Conservation (phyloP, 2,113 vertebrate species). For the Urocynchramus pylzowi region DNA sequence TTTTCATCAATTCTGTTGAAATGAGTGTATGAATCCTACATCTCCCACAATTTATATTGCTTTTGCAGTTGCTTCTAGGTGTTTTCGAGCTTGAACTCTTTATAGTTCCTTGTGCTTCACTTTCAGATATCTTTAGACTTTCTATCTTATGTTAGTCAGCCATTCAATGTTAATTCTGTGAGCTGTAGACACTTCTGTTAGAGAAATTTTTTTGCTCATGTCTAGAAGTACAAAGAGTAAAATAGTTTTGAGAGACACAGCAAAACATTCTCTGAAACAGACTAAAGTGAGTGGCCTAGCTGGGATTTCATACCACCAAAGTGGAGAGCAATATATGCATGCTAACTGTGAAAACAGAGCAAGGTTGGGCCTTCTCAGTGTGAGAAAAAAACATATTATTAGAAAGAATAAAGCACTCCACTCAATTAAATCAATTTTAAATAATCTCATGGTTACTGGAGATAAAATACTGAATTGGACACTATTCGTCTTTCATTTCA, state of each 20-base stretch:
- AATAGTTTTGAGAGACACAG: neutral
- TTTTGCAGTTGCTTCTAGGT: neutral
- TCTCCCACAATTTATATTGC: neutral
- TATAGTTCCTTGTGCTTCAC: neutral
- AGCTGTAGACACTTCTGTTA: neutral
- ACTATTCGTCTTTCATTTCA: neutral
- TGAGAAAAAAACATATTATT: neutral
- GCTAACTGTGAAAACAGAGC: neutral
- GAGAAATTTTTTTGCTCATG: neutral
- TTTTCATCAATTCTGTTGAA: neutral
- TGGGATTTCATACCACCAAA: neutral
- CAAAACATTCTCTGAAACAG: neutral
- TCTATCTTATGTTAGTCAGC: neutral
- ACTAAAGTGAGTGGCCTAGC: neutral
- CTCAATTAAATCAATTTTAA: neutral
- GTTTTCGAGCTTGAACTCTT: neutral
- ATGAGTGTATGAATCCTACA: neutral
- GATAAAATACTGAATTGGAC: neutral
- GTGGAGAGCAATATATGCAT: neutral
- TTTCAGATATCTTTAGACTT: neutral
- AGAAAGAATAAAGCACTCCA: neutral
- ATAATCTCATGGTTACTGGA: neutral
- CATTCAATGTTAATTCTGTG: neutral
- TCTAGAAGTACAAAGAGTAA: neutral
- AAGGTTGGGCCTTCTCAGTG: neutral